phyloP scores from a whole-genome alignment of 2,888 invertebrate genomes.

The Arge pagana region DNA sequence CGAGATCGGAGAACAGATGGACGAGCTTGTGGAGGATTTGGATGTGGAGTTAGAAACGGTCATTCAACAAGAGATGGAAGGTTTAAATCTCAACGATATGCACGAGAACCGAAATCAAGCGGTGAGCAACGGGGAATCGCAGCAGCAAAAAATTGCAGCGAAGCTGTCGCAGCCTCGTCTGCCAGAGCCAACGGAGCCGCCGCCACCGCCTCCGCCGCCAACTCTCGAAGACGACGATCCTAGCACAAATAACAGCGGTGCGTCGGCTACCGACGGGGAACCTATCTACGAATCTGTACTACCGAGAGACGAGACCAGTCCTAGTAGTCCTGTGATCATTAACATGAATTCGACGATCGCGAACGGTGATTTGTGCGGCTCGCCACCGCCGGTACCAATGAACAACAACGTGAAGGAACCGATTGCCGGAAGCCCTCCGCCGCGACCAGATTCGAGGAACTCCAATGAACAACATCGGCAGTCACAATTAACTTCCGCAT shows the following conservation, averaged over 20 bases:
- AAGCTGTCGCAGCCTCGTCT: slow-evolving; percentile 66
- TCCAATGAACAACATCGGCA: slow-evolving; percentile 37
- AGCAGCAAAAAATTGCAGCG: slow-evolving; percentile 41
- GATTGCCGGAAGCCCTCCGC: slow-evolving; percentile 40
- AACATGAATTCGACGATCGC: slow-evolving; percentile 41
- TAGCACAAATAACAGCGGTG: slow-evolving; percentile 37
- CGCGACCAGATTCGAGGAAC: slow-evolving; percentile 44
- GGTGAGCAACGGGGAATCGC: slow-evolving; percentile 24
- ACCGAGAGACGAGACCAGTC: slow-evolving; percentile 66
- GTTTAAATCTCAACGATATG: slow-evolving; percentile 37
- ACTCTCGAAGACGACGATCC: slow-evolving; percentile 44
- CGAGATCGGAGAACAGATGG: slow-evolving; percentile 85
- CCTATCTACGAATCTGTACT: slow-evolving; percentile 87
- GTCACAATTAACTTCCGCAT: slow-evolving; percentile 31
- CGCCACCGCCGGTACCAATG: slow-evolving; percentile 45
- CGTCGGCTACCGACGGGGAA: slow-evolving; percentile 60
- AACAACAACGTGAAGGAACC: slow-evolving; percentile 47
- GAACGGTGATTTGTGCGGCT: slow-evolving; percentile 44
- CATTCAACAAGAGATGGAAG: slow-evolving; percentile 66
- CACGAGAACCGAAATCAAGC: slow-evolving; percentile 30
- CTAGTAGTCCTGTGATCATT: slow-evolving; percentile 43
- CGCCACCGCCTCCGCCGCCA: slow-evolving; percentile 70
- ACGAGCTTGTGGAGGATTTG: slow-evolving; percentile 78
- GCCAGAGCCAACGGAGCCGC: slow-evolving; percentile 78
- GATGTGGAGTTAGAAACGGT: slow-evolving; percentile 77